These are phyloP conservation scores for Cebidichthys violaceus DNA, from an alignment of 2,113 vertebrate genomes.

Conservation along the genomic window DNA sequence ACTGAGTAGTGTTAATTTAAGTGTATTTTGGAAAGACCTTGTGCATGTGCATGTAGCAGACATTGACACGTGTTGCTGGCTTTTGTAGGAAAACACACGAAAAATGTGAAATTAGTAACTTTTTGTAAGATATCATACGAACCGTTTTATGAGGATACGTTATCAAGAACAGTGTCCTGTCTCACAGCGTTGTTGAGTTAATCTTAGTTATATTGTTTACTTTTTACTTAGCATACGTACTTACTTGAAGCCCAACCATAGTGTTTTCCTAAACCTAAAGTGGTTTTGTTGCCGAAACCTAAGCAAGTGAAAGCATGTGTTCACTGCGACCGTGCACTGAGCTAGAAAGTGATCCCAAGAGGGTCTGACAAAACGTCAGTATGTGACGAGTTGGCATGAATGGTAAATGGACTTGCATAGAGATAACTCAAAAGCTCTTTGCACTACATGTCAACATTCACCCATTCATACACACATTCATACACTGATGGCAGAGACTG, in stretches of 20 bases:
- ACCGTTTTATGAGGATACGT: not conserved
- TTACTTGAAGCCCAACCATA: no score
- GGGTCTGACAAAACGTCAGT: not conserved
- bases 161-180: not conserved
- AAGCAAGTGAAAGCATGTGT: not conserved
- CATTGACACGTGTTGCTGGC: not conserved
- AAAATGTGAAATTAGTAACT: not conserved
- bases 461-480: not conserved
- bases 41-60: not conserved
- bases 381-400: not conserved
- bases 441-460: not conserved
- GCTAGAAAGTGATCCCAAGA: no score
- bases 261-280: not conserved
- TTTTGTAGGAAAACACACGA: not conserved
- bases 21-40: not conserved
- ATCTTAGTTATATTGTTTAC: not conserved
- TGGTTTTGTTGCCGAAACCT: not conserved
- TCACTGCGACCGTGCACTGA: no score
- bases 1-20: not conserved
- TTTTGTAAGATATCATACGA: not conserved
- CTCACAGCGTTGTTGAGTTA: no score
- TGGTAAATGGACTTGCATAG: not conserved
- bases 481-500: not conserved
- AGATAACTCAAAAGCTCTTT: not conserved
- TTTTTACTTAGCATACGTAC: not conserved